Base-by-base conservation (phyloP, 2,888 invertebrate species). In the Suillia variegata region DNA sequence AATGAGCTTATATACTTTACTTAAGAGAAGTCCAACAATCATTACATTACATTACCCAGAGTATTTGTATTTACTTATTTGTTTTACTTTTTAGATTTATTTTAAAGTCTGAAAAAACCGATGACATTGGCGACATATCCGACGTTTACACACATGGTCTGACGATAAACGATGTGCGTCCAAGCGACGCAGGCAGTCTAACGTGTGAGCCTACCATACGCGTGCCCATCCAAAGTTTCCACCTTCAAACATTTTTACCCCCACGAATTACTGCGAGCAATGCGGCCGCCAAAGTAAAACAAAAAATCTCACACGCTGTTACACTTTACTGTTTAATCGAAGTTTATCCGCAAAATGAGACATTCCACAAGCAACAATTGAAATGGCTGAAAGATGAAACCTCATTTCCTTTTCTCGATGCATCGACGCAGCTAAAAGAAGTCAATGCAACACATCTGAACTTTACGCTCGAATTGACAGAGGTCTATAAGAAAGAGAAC, bases 401-500 rank as follows among this genome's bases (percentile, higher is more conserved):
- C 20, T 68, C 69, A 1, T 67, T 75, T 26, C 83, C 85, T 66
- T 72, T 73, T 48, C 64, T 81, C 1, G 76, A 80, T 56, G 81
- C 80, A 58, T 79, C 78, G 45, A 79, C 82, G 1, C 73, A 68
- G 50, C 71, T 82, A n/a, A 69, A 70, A 3, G 71, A 73, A 48
- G 67, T 87, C 2, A 87, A 87, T 73, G 82, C 84, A 5, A 90
- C 88, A 4, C 82, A 84, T 61, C 82, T 87, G 2, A 85, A 87
- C 71, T 85, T 87, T 50, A 86, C 85, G 0, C 82, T 89, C 52
- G 82, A 81, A 71, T 83, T 89, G 54, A 79, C 83, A 1, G 85
- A 86, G 69, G 83, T 89, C 0, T 83, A 85, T 10, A 86, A 87
- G 63, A 88, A 88, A 70, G 89, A 92, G 73, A 92, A 92, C 76